Evolutionary conservation across 2,888 invertebrate genomes (phyloP), one percentile per base, ranked within the genome.

Genomic region (Pterostichus madidus): DNA sequence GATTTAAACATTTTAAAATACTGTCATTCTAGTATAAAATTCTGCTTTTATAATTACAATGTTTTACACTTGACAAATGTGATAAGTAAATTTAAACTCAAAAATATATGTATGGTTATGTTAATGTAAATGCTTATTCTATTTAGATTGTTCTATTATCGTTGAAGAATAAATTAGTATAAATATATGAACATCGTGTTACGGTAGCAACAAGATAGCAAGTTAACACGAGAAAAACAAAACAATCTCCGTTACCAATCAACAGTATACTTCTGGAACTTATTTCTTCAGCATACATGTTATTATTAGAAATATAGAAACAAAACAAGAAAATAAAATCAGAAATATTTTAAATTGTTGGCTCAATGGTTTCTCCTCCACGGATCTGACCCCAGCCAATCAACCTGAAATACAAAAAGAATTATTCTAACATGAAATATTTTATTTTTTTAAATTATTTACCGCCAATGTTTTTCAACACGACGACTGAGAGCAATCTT

Each of bases 341-440:
- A 78, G 39, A 73, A 53, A 44, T 71, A 11, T 8, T 56, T 83
- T 80, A 84, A 68, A 83, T 73, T 15, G 87, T 86, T 15, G 99
- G 98, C 88, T 96, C 96, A 88, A 99, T 98, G 86, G 98, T 98
- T 89, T 96, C 96, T 86, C 99, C 99, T 89, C 98, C 96, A 90
- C 98, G 95, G 91, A 99, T 99, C 91, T 99, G 98, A 86, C 99
- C 99, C 99, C 99, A 99, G 86, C 99, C 99, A 89, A 99, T 99
- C 89, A 99, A 94, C 90, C 96, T 96, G 92, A 35, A 92, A 92
- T 85, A 85, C 39, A 84, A 86, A 85, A 84, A 84, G 52, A 83
- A 83, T 56, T 56, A 17, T 17, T 56, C 56, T 17, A 0, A 8
- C 11, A 35, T 2, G 13, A n/a, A 35, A 44, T n/a, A 61, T 2